Percentiles rank a stretch among this genome's conserved stretches.
These are phyloP conservation scores for Gavia stellata DNA, from an alignment of 2,113 vertebrate species.

Conservation along the genomic window DNA sequence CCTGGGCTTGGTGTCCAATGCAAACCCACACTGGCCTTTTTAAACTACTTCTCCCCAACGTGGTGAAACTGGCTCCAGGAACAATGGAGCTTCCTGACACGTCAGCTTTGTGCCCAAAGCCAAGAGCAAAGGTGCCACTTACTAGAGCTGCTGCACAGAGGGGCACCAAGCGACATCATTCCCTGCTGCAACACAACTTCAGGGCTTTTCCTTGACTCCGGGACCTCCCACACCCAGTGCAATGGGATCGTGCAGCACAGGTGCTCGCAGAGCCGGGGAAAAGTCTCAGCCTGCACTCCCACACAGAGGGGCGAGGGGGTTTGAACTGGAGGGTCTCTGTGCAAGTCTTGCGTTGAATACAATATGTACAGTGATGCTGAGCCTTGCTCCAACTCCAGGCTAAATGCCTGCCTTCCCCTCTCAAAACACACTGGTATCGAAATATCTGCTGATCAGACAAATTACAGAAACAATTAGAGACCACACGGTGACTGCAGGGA, in stretches of 20 bases:
- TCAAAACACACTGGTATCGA: not conserved
- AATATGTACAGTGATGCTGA: not conserved
- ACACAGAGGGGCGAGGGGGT: not conserved
- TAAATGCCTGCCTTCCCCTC: not conserved
- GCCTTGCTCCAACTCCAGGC: not conserved
- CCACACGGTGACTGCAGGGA: not conserved
- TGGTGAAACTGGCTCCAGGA: not conserved
- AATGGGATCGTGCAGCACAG: not conserved
- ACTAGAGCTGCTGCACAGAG: not conserved
- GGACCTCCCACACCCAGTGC: not conserved
- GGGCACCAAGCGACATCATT: fast-evolving
- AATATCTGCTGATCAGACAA: not conserved
- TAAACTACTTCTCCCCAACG: not conserved
- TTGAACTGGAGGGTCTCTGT: not conserved
- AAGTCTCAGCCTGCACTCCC: not conserved
- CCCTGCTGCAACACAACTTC: not conserved
- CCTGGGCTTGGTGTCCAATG: fast-evolving
- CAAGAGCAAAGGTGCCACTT: not conserved
- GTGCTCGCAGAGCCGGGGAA: not conserved
- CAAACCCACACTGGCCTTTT: not conserved
- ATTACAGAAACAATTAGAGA: not conserved
- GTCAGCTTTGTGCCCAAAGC: not conserved
- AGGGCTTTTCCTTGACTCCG: not conserved
- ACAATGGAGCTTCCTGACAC: not conserved
- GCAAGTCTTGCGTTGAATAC: not conserved